These are phyloP conservation scores for Alca torda DNA, from an alignment of 2,797 vertebrate species.

Conservation along the genomic window DNA sequence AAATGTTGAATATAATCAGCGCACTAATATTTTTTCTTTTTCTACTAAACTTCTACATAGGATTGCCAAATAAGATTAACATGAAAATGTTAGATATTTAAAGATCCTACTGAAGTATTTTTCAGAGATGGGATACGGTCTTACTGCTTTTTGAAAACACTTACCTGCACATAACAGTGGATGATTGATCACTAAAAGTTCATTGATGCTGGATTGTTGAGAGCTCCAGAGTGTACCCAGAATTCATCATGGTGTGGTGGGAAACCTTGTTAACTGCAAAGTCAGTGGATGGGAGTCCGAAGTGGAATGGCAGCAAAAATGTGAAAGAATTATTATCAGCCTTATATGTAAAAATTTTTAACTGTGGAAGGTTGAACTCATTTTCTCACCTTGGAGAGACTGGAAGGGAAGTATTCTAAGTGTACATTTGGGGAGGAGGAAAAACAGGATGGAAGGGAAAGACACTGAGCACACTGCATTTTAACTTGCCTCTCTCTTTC, in stretches of 20 bases:
- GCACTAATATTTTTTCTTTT: background rate
- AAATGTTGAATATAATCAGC: background rate
- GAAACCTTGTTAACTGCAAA: background rate
- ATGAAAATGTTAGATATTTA: background rate
- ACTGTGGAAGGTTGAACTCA: background rate
- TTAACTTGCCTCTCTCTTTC: background rate
- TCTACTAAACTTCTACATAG: background rate
- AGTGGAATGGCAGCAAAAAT: background rate
- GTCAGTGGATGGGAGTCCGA: background rate
- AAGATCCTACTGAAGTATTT: background rate
- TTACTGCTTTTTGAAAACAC: background rate
- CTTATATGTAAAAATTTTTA: background rate
- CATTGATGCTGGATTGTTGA: background rate
- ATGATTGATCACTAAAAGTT: background rate
- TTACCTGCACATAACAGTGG: background rate
- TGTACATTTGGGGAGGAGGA: background rate
- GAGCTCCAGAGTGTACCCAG: background rate
- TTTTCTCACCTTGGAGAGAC: rapidly evolving
- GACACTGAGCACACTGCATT: background rate
- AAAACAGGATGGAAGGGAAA: background rate
- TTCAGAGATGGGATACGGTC: background rate
- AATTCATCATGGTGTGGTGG: background rate
- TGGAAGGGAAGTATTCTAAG: background rate
- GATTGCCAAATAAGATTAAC: background rate
- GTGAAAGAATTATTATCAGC: background rate